Base-by-base conservation (phyloP, 1,140 invertebrate genomes). In the Philopotamus ludificatus region DNA sequence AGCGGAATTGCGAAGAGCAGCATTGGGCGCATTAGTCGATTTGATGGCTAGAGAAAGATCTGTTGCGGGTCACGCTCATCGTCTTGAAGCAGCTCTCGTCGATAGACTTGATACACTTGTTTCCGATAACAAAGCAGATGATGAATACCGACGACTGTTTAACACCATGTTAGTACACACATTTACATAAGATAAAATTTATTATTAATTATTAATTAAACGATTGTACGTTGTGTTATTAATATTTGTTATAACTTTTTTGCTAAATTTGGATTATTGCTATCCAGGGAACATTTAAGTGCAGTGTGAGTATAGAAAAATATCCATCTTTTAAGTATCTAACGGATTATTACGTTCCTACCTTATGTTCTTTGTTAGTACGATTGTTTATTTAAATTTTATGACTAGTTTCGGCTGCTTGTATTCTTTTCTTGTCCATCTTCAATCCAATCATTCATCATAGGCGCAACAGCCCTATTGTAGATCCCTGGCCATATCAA, bases 21-120 rank as follows among this genome's bases (percentile, higher is more conserved):
- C 95, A 0, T 82, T 99, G 15, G 91, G 93, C 8, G 95, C 98
- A 23, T 94, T 98, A 72, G 98, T 97, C 73, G 94, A 98, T 73
- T 94, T 99, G 88, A 96, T 99, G 91, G 91, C 95, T 67, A 93
- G 90, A 73, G 96, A 98, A 74, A 89, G 94, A 63, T 84, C 87
- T 65, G 83, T 86, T 3, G 84, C 87, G 1, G 92, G 92, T 7
- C 90, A 90, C 72, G 96, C 96, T 72, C 88, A 91, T 66, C 85
- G 92, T 71, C 92, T 96, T 9, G 95, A 97, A 76, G 92, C 89
- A 15, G 93, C 95, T 70, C 77, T 98, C 2, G 95, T 97, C 64
- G 94, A 97, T 72, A 95, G 96, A 74, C 75, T 98, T 65, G 95
- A 97, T 78, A 89, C 93, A 71, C 79, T 96, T 1, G 91, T 97